Base-by-base conservation (phyloP, 2,797 vertebrate genomes). In the Hephaestus fuliginosus region DNA sequence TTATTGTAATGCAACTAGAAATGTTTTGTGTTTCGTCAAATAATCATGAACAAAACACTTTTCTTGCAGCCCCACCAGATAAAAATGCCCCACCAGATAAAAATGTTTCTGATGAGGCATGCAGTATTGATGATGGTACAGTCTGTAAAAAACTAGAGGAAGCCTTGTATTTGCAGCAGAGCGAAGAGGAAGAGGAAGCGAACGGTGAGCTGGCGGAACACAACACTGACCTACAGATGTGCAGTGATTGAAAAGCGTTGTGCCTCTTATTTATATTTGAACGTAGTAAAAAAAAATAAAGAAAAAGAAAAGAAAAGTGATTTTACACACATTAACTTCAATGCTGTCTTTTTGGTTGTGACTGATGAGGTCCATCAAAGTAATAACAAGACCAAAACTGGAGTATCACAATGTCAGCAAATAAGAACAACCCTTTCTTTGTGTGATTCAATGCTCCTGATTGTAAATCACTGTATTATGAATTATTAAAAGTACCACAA, bases 241-340 rank as follows among this genome's bases (percentile, higher is more conserved):
- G 64, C 51, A 51, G 49, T 62, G 67, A 80, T n/a, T 74, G 66
- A 76, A 51, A 60, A 78, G 75, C 81, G 62, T 62, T 74, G 87
- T 91, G 91, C 89, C 89, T 91, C 76, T 82, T 76, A 67, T 73
- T 81, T 70, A 18, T 67, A 13, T 67, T 74, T 65, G 1, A 63
- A 71, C 62, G 46, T 69, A 69, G 25, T 49, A 4, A 46, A 63
- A 86, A 15, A 55, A 33, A 33, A 33, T 33, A 33, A 3, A 33
- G 30, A 5, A 33, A 33, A 33, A 33, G 30, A 33, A 33, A 33
- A 33, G 30, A 33, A 33, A 65, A 66, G 30, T 44, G 56, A 15
- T n/a, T 82, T 72, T 84, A 81, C 58, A 74, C 46, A 63, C 7
- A 65, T 22, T 57, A 33, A 77, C 7, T 60, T 63, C 17, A 46